Base-by-base conservation (phyloP, 2,113 vertebrate species). In the Atractosteus spatula region DNA sequence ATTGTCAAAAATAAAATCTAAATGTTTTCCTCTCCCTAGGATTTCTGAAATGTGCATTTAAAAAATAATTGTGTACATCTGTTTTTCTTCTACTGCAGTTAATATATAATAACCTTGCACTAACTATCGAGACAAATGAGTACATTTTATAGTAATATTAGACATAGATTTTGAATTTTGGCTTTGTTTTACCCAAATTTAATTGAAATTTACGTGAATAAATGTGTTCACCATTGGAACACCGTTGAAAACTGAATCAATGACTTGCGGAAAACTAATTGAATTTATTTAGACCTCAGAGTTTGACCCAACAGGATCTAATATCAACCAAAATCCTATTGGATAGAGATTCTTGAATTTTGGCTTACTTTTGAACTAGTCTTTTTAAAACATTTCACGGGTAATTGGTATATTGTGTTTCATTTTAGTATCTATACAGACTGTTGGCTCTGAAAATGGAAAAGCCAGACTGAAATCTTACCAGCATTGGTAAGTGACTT, bases 361-460 rank as follows among this genome's bases (percentile, higher is more conserved):
- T 71, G 56, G 43, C n/a, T 62, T 6, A 59, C 43, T 41, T 47
- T 4, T 11, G 13, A 62, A 43, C 61, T 29, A 62, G 29, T 59
- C 41, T 16, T 55, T 61, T 55, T 65, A 14, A 68, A 69, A 62
- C 16, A 44, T 69, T 41, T 56, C 12, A 16, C 17, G 44, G 42
- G 51, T 62, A 69, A 74, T 69, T 69, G 73, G 16, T 62, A 62
- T 63, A 74, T 69, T 64, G 61, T 6, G 8, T 74, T 69, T 74
- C 73, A 64, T 43, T 55, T 67, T 29, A 12, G 44, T 45, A 41
- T 54, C 57, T 56, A 42, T 11, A 14, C 66, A 29, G 62, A 51
- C 61, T 17, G 66, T 55, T 62, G 59, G 66, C 45, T 69, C 68
- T 17, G 51, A 57, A 62, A 64, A 17, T 29, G 62, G 10, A 62